Evolutionary conservation across 2,888 invertebrate species (phyloP), one percentile per base, ranked within the genome.

Genomic region (Erebia palarica): DNA sequence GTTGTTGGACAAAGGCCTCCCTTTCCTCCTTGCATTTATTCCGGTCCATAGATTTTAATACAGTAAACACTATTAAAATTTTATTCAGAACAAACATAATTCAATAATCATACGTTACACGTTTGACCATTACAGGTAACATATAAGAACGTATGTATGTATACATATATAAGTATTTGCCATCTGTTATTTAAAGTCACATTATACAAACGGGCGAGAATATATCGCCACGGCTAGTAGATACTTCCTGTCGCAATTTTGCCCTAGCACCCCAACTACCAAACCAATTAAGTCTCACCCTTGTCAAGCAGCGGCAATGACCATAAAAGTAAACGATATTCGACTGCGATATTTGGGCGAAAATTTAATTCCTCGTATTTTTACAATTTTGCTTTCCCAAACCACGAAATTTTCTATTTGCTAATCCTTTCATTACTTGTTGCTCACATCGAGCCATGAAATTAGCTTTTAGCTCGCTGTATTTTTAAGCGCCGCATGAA

Each of bases 301-400:
- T 53, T 27, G 66, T 69, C 63, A 66, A 58, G 58, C 69, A 58
- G 65, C 44, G 16, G 51, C 70, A 51, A 69, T 66, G 67, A 72
- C 68, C 47, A 65, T 71, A 63, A 58, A 69, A 70, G 61, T 51
- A 10, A 66, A 69, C 63, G 66, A 49, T 66, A 72, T 69, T 44
- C 63, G 63, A 70, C 58, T 69, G 65, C 58, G 61, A 69, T 61
- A 63, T 57, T 36, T 11, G 63, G 27, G 18, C n/a, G 11, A 21
- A 55, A 65, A 65, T 68, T 44, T 64, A 55, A 68, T 66, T 68
- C 67, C 27, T 61, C 21, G 14, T 7, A 63, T 59, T 66, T 68
- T 69, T 60, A 66, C 59, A 68, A 64, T 69, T 73, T 58, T 44
- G 59, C 47, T 63, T 21, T 18, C 47, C 49, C 4, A 63, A 49